A percentile compares a stretch with the other conserved stretches of the same genome.
Conservation (phyloP, 1,140 invertebrate genomes). For the Lanistes nyassanus region DNA sequence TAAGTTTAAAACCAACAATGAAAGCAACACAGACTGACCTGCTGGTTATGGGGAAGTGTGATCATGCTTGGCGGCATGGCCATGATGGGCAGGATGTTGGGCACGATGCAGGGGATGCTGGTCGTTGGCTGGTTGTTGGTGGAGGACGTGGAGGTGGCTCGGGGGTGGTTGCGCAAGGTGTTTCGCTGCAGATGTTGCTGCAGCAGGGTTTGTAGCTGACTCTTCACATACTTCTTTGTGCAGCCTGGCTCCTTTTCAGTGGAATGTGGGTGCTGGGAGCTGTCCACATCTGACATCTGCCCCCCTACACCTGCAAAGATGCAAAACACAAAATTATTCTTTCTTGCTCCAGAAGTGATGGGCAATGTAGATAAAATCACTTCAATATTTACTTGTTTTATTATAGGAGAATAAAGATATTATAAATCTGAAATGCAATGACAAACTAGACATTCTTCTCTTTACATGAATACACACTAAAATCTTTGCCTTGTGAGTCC, state of each 20-base stretch:
- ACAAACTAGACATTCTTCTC: no score
- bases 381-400: no score
- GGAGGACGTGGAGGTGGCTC: not conserved
- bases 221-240: conserved; percentile 27
- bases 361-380: no score
- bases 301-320: conserved; percentile 15
- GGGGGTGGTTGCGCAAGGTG: conserved; percentile 16
- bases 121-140: not conserved
- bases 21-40: not conserved
- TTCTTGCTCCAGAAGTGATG: no score
- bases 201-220: conserved; percentile 34
- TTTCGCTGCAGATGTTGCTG: conserved; percentile 36
- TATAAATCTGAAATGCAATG: no score
- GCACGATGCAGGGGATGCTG: conserved; percentile 16
- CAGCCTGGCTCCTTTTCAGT: conserved; percentile 29
- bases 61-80: conserved; percentile 26
- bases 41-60: conserved; percentile 4
- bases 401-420: no score
- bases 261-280: conserved; percentile 36
- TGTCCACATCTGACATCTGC: conserved; percentile 31
- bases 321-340: no score
- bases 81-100: conserved; percentile 31
- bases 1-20: not conserved
- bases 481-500: no score
- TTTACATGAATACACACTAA: no score